Evolutionary conservation across 2,113 vertebrate species (phyloP).

Genomic region (Pimephales promelas): DNA sequence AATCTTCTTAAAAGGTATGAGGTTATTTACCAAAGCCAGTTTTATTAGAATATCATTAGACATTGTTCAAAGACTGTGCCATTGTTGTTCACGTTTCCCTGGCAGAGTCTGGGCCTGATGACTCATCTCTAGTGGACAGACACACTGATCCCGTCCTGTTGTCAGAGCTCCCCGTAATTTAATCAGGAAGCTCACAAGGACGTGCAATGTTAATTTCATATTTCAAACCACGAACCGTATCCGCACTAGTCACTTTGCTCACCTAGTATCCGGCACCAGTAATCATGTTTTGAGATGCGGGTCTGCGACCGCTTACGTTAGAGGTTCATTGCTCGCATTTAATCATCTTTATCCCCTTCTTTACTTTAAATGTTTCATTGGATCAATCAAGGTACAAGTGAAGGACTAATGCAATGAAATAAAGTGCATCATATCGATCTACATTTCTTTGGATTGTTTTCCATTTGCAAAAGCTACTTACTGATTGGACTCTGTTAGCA

Average conservation of each 20-base stretch:
- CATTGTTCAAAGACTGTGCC: constrained; percentile 61
- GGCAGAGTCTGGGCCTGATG: constrained; percentile 70
- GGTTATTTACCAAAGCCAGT: constrained; percentile 75
- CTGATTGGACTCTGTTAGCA: background rate
- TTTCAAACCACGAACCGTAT: constrained; percentile 56
- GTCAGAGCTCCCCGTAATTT: constrained; percentile 67
- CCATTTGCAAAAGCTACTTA: background rate
- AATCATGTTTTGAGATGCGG: constrained; percentile 31
- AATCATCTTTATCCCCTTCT: background rate
- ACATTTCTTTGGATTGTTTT: background rate
- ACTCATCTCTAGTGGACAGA: constrained; percentile 69
- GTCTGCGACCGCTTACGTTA: background rate
- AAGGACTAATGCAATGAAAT: background rate
- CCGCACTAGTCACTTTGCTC: constrained; percentile 22
- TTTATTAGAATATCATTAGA: constrained; percentile 79
- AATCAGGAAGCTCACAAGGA: constrained; percentile 79
- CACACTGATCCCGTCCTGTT: constrained; percentile 69
- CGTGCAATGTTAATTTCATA: constrained; percentile 76
- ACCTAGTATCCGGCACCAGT: background rate
- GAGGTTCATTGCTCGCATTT: background rate
- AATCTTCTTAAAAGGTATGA: constrained; percentile 79
- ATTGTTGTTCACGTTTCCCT: constrained; percentile 72
- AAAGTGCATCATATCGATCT: background rate
- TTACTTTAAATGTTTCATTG: constrained; percentile 16
- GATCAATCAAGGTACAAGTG: background rate